phyloP scores from a whole-genome alignment of 1,140 invertebrate genomes.

The Phymastichus coffea region DNA sequence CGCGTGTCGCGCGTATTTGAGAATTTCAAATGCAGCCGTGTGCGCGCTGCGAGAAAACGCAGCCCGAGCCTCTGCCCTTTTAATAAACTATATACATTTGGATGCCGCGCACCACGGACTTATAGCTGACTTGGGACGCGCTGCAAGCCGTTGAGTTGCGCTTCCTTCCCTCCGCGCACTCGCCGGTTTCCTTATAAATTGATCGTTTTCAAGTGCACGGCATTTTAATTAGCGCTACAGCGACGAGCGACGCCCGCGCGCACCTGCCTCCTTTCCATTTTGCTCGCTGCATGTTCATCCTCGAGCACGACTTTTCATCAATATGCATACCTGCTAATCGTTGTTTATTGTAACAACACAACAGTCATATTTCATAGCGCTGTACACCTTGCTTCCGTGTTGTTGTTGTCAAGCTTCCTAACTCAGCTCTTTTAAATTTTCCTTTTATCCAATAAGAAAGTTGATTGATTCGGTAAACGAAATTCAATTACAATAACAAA shows the following conservation, averaged over 20 bases:
- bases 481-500: too few species aligned
- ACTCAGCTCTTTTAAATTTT: too few species aligned
- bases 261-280: constrained; percentile 5
- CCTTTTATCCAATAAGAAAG: too few species aligned
- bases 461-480: too few species aligned
- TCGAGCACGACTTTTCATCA: neutral
- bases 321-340: neutral
- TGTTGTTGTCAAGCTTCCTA: too few species aligned
- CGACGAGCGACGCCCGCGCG: too few species aligned
- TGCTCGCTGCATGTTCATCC: too few species aligned
- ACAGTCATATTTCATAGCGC: too few species aligned
- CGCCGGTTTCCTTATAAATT: neutral
- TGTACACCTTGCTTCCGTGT: too few species aligned
- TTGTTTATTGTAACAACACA: constrained; percentile 8
- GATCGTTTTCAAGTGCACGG: neutral
- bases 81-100: neutral
- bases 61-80: neutral
- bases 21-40: constrained; percentile 6
- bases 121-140: neutral
- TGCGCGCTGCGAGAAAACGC: neutral
- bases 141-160: neutral
- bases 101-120: neutral
- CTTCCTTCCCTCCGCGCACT: too few species aligned
- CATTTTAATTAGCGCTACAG: neutral
- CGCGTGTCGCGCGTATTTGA: neutral